Conservation (phyloP, 2,113 vertebrate species). For the Nesogale talazaci region DNA sequence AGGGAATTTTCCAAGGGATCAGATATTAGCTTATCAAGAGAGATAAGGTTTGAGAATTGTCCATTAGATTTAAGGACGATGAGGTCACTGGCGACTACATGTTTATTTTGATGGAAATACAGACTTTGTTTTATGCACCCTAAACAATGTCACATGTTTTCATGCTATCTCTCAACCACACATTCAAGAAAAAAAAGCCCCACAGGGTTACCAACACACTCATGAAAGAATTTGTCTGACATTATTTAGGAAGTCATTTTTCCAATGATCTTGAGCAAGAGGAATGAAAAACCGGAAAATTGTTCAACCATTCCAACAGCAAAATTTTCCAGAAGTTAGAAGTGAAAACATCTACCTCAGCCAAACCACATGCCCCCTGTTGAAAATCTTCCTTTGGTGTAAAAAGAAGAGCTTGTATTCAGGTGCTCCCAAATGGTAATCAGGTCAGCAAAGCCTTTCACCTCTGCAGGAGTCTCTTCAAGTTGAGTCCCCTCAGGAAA, state of each 20-base stretch:
- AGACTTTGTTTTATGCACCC: too few species aligned
- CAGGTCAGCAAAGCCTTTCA: not conserved
- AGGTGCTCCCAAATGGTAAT: not conserved
- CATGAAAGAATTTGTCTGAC: not conserved
- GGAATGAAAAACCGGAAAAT: not conserved
- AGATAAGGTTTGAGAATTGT: too few species aligned
- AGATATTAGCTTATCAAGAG: too few species aligned
- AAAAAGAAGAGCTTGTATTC: not conserved
- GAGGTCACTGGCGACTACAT: too few species aligned
- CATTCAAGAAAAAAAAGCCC: not conserved
- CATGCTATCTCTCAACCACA: too few species aligned
- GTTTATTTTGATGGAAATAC: too few species aligned
- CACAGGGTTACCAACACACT: not conserved
- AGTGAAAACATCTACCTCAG: not conserved
- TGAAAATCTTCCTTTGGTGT: not conserved
- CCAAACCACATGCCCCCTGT: not conserved
- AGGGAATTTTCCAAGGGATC: too few species aligned
- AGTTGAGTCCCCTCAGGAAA: not conserved
- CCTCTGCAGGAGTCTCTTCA: not conserved
- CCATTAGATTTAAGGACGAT: too few species aligned
- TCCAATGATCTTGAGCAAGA: not conserved
- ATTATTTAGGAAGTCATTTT: not conserved
- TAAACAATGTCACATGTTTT: too few species aligned
- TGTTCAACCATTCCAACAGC: not conserved
- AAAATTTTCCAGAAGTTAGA: not conserved